Percentiles rank a stretch among this genome's conserved stretches.
These are phyloP conservation scores for Tiphia femorata DNA, from an alignment of 2,888 invertebrate species.

Conservation along the genomic window DNA sequence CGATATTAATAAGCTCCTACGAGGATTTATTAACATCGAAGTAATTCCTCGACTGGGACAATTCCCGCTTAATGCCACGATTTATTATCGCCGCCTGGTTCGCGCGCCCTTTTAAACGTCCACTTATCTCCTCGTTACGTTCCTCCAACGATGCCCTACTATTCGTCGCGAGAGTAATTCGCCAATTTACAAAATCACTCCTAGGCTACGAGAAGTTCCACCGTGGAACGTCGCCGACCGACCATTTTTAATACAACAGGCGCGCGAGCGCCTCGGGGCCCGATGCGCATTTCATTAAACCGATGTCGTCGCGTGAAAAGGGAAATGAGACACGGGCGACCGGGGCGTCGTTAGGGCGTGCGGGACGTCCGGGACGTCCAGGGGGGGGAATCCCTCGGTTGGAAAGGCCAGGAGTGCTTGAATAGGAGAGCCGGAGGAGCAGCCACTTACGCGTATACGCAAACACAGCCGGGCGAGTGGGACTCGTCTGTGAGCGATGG, in stretches of 20 bases:
- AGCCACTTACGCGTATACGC: neutral
- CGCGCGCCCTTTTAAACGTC: no score
- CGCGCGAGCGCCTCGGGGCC: neutral
- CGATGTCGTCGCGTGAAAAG: slow-evolving; percentile 3
- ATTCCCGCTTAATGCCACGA: no score
- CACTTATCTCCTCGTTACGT: no score
- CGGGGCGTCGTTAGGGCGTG: slow-evolving; percentile 10
- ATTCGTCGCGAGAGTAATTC: no score
- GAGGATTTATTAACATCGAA: no score
- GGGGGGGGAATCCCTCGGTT: neutral
- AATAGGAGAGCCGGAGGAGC: neutral
- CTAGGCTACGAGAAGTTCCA: neutral
- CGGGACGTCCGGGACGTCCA: neutral
- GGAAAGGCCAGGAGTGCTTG: neutral
- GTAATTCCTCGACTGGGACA: no score
- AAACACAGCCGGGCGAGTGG: neutral
- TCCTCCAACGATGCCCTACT: no score
- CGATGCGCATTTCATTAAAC: slow-evolving; percentile 34
- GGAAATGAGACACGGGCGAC: slow-evolving; percentile 28
- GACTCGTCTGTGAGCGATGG: neutral
- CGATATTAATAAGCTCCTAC: no score
- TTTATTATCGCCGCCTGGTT: no score
- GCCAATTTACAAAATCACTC: no score
- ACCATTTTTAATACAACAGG: slow-evolving; percentile 4
- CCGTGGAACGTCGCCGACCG: slow-evolving; percentile 18